phyloP scores from a whole-genome alignment of 1,140 invertebrate genomes.

The Hermetia illucens region DNA sequence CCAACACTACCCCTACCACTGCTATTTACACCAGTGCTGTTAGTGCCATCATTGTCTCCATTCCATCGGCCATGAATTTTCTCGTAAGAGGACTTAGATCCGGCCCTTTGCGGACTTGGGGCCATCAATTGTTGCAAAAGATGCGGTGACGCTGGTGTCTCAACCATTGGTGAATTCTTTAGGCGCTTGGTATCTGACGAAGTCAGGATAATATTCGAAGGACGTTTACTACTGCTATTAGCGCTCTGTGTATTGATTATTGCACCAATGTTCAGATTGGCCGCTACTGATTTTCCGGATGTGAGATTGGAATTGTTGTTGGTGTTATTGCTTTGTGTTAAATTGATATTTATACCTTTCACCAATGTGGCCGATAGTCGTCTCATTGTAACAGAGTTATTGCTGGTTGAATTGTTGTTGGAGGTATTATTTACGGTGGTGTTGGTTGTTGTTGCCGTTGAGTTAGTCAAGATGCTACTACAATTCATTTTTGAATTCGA shows the following conservation, averaged over 20 bases:
- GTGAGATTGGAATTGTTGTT: slow-evolving; percentile 3
- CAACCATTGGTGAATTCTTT: slow-evolving; percentile 16
- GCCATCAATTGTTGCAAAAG: slow-evolving; percentile 21
- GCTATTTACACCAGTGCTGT: slow-evolving; percentile 9
- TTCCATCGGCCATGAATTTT: slow-evolving; percentile 6
- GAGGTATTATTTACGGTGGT: background rate
- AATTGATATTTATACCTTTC: slow-evolving; percentile 14
- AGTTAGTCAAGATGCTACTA: slow-evolving; percentile 14
- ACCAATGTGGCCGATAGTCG: slow-evolving; percentile 16
- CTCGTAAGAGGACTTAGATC: slow-evolving; percentile 1
- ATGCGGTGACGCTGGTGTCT: slow-evolving; percentile 12
- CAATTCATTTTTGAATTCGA: slow-evolving; percentile 15
- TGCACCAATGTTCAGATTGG: background rate
- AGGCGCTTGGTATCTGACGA: slow-evolving; percentile 20
- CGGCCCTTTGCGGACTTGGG: slow-evolving; percentile 7
- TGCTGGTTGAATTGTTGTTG: slow-evolving; percentile 12
- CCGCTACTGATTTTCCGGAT: slow-evolving; percentile 8
- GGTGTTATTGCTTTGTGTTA: slow-evolving; percentile 5
- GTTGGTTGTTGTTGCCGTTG: background rate
- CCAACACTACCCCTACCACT: too few relatives aligned
- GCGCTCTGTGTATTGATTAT: background rate
- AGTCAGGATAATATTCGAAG: slow-evolving; percentile 12
- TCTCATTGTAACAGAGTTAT: slow-evolving; percentile 15
- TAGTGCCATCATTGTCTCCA: slow-evolving; percentile 10
- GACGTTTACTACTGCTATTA: slow-evolving; percentile 18